Evolutionary conservation across 2,113 vertebrate species (phyloP).

Genomic region (Lutjanus erythropterus): DNA sequence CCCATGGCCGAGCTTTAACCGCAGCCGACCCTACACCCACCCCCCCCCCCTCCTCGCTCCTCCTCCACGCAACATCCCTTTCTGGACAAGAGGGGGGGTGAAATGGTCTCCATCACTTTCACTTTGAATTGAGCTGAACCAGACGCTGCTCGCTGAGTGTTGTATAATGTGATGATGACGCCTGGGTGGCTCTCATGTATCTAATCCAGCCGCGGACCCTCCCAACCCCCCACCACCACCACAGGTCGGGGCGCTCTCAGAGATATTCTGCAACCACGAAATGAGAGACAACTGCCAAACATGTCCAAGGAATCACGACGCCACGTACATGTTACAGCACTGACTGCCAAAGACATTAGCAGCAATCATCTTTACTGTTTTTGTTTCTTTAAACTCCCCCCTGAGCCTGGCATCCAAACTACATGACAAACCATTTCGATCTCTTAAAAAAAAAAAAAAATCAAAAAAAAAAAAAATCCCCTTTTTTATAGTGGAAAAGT

Average conservation of each 20-base stretch:
- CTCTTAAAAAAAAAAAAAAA: not conserved
- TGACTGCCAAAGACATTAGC: slow-evolving; percentile 51
- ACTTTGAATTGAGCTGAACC: slow-evolving; percentile 75
- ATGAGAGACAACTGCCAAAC: slow-evolving; percentile 70
- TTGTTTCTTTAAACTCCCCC: slow-evolving; percentile 5
- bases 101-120: slow-evolving; percentile 72
- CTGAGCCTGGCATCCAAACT: not conserved
- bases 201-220: too few species aligned
- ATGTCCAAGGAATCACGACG: slow-evolving; percentile 34
- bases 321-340: not conserved
- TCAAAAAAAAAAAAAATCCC: not conserved
- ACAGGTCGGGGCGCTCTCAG: slow-evolving; percentile 15
- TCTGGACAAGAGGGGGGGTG: slow-evolving; percentile 15
- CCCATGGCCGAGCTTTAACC: slow-evolving; percentile 57
- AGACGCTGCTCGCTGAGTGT: slow-evolving; percentile 68
- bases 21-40: slow-evolving; percentile 27
- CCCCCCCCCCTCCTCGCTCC: not conserved
- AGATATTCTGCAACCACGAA: slow-evolving; percentile 63
- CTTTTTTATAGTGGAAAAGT: not conserved
- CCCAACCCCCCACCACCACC: too few species aligned
- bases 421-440: not conserved
- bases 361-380: slow-evolving; percentile 15
- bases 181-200: slow-evolving; percentile 66
- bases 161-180: slow-evolving; percentile 76
- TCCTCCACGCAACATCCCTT: slow-evolving; percentile 21